These are phyloP conservation scores for Aldabrachelys gigantea DNA, from an alignment of 2,113 vertebrate genomes.

Conservation along the genomic window DNA sequence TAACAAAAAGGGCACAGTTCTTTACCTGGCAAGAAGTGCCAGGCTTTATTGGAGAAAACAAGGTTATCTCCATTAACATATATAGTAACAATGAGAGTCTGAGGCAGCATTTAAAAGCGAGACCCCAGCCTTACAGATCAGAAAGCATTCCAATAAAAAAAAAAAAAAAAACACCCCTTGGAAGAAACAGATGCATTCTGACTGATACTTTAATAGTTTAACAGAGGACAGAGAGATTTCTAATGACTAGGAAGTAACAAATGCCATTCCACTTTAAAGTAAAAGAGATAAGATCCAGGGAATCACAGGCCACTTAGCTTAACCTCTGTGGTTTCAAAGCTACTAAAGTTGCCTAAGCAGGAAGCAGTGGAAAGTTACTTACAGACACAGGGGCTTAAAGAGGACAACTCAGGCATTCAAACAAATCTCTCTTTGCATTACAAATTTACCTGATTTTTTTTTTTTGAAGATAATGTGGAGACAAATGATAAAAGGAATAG, in stretches of 20 bases:
- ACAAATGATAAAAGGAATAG: slow-evolving; percentile 63
- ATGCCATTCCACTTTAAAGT: slow-evolving; percentile 66
- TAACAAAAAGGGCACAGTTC: not conserved
- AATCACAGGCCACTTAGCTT: slow-evolving; percentile 57
- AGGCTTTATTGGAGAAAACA: slow-evolving; percentile 17
- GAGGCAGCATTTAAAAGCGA: not conserved
- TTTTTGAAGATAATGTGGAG: slow-evolving; percentile 67
- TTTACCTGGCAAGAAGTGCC: not conserved
- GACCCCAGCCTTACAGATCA: not conserved
- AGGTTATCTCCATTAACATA: not conserved
- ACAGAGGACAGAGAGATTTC: slow-evolving; percentile 32
- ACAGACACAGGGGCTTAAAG: slow-evolving; percentile 51
- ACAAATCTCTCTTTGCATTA: slow-evolving; percentile 52
- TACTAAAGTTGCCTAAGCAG: slow-evolving; percentile 46
- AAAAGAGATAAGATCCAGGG: slow-evolving; percentile 58
- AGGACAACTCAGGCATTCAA: slow-evolving; percentile 43
- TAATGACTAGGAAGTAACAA: slow-evolving; percentile 66
- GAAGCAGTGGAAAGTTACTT: slow-evolving; percentile 57
- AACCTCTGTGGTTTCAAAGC: slow-evolving; percentile 63
- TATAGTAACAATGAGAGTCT: not conserved
- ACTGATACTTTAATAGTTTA: slow-evolving; percentile 35
- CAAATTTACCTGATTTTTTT: slow-evolving; percentile 57
- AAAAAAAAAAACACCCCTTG: not conserved
- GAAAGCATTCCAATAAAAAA: slow-evolving; percentile 20
- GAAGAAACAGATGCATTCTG: slow-evolving; percentile 42